Conservation (phyloP, 2,113 vertebrate genomes). For the Carassius gibelio region DNA sequence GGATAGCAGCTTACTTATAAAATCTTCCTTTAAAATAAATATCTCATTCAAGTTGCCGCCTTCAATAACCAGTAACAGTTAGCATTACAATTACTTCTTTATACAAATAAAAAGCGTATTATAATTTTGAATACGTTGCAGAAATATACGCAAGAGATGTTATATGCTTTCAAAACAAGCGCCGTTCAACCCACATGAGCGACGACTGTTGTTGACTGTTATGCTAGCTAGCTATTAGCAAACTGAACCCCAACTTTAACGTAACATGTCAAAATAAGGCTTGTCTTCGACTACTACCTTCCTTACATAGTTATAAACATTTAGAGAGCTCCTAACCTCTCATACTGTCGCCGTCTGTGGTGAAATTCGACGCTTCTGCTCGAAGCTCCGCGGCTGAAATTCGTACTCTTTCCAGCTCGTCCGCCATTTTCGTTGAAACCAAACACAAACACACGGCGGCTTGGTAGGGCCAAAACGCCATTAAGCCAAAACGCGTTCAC, state of each 20-base stretch:
- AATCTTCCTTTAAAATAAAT: background rate
- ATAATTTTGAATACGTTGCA: no score
- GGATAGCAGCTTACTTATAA: background rate
- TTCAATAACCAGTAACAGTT: background rate
- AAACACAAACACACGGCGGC: conserved; percentile 72
- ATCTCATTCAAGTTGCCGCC: background rate
- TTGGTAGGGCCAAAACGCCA: conserved; percentile 47
- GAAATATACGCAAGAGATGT: background rate
- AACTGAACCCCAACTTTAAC: conserved; percentile 23
- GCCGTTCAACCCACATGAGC: conserved; percentile 51
- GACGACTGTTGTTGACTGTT: background rate
- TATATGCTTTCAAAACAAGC: conserved; percentile 55
- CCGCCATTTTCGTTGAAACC: conserved; percentile 82
- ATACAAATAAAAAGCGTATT: background rate
- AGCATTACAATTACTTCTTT: background rate
- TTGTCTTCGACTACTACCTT: background rate
- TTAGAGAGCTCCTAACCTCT: conserved; percentile 63
- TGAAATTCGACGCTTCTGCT: conserved; percentile 76
- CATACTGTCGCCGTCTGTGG: conserved; percentile 61
- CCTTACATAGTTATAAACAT: background rate
- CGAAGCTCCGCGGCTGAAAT: conserved; percentile 92
- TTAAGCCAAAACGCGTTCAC: conserved; percentile 32
- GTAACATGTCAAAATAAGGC: background rate
- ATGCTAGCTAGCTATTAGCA: conserved; percentile 36
- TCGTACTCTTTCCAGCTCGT: conserved; percentile 87